A percentile compares a stretch with the other conserved stretches of the same genome.
Evolutionary conservation across 2,888 invertebrate species (phyloP).

Genomic region (Hemithea aestivaria): DNA sequence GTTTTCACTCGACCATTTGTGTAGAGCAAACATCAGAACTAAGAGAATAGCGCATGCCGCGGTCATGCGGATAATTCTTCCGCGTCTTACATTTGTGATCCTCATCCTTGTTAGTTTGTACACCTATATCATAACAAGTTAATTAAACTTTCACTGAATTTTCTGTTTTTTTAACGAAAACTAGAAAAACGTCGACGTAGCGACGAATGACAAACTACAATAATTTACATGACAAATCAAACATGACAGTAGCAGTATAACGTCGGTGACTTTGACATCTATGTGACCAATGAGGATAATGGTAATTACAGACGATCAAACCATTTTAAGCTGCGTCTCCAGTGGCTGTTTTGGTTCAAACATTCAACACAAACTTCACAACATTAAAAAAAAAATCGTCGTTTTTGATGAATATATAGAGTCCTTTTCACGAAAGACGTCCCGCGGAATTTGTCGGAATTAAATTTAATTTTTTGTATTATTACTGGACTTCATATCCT

Average conservation of each 20-base stretch:
- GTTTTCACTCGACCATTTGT: constrained; percentile 78
- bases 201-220: constrained; percentile 5
- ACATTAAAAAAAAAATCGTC: too few species aligned
- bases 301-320: too few species aligned
- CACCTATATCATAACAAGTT: constrained; percentile 37
- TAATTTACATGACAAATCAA: neutral
- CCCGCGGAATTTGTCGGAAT: too few species aligned
- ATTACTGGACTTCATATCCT: too few species aligned
- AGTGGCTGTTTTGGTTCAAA: too few species aligned
- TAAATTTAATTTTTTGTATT: too few species aligned
- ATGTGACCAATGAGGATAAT: too few species aligned
- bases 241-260: neutral
- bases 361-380: too few species aligned
- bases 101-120: constrained; percentile 65
- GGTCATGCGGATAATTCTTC: constrained; percentile 77
- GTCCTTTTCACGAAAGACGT: too few species aligned
- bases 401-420: too few species aligned
- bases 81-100: constrained; percentile 80
- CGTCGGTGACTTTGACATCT: too few species aligned
- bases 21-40: constrained; percentile 81
- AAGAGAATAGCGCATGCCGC: constrained; percentile 74
- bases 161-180: constrained; percentile 21
- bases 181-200: constrained; percentile 27
- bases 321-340: too few species aligned
- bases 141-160: constrained; percentile 19